These are phyloP conservation scores for Etheostoma perlongum DNA, from an alignment of 2,797 vertebrate species.

Conservation along the genomic window DNA sequence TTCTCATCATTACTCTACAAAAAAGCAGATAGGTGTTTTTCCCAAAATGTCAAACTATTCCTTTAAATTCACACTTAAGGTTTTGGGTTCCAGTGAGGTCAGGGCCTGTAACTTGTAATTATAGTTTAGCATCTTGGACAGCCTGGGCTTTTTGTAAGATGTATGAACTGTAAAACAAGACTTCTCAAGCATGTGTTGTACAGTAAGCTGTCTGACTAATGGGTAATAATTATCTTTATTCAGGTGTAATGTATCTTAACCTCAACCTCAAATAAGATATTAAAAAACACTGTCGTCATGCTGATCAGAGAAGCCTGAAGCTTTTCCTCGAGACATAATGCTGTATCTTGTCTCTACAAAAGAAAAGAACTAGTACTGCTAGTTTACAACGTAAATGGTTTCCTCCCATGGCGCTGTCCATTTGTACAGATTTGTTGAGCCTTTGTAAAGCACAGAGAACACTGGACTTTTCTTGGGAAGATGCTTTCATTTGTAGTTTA, in stretches of 20 bases:
- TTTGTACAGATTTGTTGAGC: slow-evolving; percentile 64
- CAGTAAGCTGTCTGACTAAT: slow-evolving; percentile 22
- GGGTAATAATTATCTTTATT: slow-evolving; percentile 31
- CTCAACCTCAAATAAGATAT: slow-evolving; percentile 11
- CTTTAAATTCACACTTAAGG: slow-evolving; percentile 5
- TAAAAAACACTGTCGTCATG: background rate
- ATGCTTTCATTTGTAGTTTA: slow-evolving; percentile 65
- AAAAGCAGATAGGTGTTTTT: slow-evolving; percentile 16
- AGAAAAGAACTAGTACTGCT: background rate
- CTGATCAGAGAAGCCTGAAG: slow-evolving; percentile 18
- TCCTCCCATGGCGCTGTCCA: slow-evolving; percentile 23
- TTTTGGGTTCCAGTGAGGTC: slow-evolving; percentile 31
- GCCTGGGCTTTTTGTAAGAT: slow-evolving; percentile 28
- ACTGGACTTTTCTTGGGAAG: slow-evolving; percentile 54
- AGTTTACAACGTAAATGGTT: slow-evolving; percentile 37
- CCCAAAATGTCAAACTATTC: slow-evolving; percentile 29
- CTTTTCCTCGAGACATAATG: slow-evolving; percentile 14
- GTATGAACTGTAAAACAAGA: slow-evolving; percentile 30
- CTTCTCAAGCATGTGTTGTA: slow-evolving; percentile 41
- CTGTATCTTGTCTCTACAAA: slow-evolving; percentile 34
- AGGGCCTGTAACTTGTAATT: slow-evolving; percentile 18
- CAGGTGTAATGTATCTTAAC: slow-evolving; percentile 29
- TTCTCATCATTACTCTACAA: background rate
- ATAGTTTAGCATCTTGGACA: background rate
- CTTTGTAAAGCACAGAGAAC: slow-evolving; percentile 69